Base-by-base conservation (phyloP, 92 coral and sea anemone genomes). In the Blastomussa wellsi region DNA sequence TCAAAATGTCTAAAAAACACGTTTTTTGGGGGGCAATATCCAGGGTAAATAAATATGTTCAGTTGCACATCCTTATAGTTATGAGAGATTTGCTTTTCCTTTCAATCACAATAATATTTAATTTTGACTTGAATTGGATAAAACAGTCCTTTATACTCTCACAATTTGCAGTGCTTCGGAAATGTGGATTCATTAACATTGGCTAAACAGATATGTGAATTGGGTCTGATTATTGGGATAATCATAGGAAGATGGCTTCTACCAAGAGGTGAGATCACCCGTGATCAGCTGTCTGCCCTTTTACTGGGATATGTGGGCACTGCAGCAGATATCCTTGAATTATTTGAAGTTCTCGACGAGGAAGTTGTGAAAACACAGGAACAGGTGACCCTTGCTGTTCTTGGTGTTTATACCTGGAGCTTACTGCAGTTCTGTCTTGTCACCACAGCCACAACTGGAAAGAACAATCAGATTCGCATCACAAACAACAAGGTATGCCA, bases 401-500 rank as follows among this genome's bases (percentile, higher is more conserved):
- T 96, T 10, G 93, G 95, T 11, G 99, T 96, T 57, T 96, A 94
- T 68, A 89, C 95, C 47, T 96, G 98, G 98, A 94, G 99, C 74
- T 87, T 96, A 83, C 83, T 96, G 82, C 98, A 95, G 91, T 96
- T 96, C 82, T 92, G 96, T 51, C 95, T 96, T 57, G 99, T 96
- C 80, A 96, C 99, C 90, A 96, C 99, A 87, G 99, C 99, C 84
- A 96, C 99, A 41, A 96, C 98, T 17, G 94, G 95, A 88, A 94
- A 93, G 60, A 91, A 94, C 87, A 95, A 95, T 79, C 93, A 96
- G 84, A 95, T 86, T 20, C 85, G 92, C 73, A 96, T 94, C 59
- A 88, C 93, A 37, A 91, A 87, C 78, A 94, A 93, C 74, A 96
- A 96, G 99, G 99, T 96, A 59, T 35, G 80, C 59, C 1, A 17